Evolutionary conservation across 2,113 vertebrate genomes (phyloP).

Genomic region (Oceanodroma tethys): DNA sequence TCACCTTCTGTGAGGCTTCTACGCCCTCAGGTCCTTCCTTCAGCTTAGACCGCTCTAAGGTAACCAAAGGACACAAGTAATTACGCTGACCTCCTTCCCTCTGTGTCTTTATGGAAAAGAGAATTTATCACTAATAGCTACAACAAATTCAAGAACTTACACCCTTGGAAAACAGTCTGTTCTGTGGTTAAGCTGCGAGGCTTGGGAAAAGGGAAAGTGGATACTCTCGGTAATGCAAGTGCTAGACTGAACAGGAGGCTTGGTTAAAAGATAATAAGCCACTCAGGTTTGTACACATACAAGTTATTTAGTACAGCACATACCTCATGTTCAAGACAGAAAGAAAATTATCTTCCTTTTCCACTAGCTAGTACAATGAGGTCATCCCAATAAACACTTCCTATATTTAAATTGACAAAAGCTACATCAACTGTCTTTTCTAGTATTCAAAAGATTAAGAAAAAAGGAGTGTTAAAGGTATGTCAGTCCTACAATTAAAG

Average conservation of each 20-base stretch:
- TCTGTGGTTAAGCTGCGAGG: not conserved
- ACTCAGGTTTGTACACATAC: accelerated
- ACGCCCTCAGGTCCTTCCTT: not conserved
- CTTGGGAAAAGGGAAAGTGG: not conserved
- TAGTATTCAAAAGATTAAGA: not conserved
- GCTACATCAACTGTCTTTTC: not conserved
- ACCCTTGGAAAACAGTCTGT: not conserved
- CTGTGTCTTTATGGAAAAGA: not conserved
- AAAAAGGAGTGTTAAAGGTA: not conserved
- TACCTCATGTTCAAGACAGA: not conserved
- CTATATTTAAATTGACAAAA: not conserved
- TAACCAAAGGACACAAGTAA: not conserved
- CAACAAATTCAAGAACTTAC: not conserved
- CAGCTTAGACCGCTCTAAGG: not conserved
- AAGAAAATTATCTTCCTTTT: not conserved
- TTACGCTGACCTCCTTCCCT: not conserved
- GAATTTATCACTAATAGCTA: not conserved
- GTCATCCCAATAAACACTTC: not conserved
- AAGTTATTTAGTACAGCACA: not conserved
- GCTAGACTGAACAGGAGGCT: not conserved
- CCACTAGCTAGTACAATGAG: not conserved
- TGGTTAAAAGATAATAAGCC: not conserved
- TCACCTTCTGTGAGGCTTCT: not conserved
- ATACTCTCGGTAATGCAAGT: not conserved
- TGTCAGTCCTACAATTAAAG: not conserved